phyloP scores from a whole-genome alignment of 2,888 invertebrate genomes.

The Calameuta idolon region DNA sequence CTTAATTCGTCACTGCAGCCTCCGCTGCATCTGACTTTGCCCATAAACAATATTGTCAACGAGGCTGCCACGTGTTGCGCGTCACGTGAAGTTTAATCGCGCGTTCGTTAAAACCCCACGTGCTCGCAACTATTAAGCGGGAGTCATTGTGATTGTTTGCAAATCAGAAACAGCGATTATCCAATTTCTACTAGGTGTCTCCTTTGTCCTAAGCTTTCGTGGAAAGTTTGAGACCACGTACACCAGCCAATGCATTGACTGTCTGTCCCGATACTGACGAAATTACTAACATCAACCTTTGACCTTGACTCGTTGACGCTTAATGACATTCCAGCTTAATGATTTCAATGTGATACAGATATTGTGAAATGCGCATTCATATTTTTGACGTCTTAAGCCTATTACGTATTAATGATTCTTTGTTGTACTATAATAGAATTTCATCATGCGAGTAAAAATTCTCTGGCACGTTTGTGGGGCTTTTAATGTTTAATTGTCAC shows the following conservation, averaged over 20 bases:
- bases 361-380: not conserved
- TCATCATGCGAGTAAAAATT: too few relatives aligned
- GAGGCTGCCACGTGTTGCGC: not conserved
- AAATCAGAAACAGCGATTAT: not conserved
- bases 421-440: too few relatives aligned
- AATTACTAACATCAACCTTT: not conserved
- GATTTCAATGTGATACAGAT: not conserved
- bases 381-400: not conserved
- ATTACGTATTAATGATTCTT: too few relatives aligned
- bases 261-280: not conserved
- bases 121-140: not conserved
- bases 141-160: not conserved
- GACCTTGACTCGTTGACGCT: not conserved
- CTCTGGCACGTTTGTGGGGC: too few relatives aligned
- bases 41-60: not conserved
- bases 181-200: not conserved
- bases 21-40: not conserved
- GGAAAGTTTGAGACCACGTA: not conserved
- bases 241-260: not conserved
- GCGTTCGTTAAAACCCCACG: not conserved
- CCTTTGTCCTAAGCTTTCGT: not conserved
- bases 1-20: not conserved
- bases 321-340: not conserved
- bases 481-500: too few relatives aligned
- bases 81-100: not conserved